These are phyloP conservation scores for Apus apus DNA, from an alignment of 2,113 vertebrate genomes.

Conservation along the genomic window DNA sequence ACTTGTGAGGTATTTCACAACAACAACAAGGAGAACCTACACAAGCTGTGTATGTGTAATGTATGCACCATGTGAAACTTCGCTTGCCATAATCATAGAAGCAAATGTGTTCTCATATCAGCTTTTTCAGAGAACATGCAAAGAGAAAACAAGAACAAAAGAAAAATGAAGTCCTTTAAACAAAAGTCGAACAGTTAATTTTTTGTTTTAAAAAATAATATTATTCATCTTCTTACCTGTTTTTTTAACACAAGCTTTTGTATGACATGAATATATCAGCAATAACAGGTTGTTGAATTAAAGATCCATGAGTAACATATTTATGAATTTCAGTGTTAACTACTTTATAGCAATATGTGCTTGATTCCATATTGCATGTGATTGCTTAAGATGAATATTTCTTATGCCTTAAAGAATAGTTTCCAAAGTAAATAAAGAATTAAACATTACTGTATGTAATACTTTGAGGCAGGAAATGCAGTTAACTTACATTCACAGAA, in stretches of 20 bases:
- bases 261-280: neutral
- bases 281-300: neutral
- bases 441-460: neutral
- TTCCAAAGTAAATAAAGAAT: neutral
- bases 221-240: neutral
- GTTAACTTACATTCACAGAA: neutral
- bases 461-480: neutral
- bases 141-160: neutral
- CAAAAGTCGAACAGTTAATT: neutral
- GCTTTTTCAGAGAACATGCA: neutral
- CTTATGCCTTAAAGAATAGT: neutral
- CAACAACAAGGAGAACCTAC: neutral
- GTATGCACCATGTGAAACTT: neutral
- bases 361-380: neutral
- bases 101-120: neutral
- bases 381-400: neutral
- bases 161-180: neutral
- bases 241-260: neutral
- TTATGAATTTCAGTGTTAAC: neutral
- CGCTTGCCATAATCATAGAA: neutral
- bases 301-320: neutral
- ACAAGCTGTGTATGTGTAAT: neutral
- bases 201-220: rapidly evolving
- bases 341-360: neutral
- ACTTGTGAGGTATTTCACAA: neutral